Evolutionary conservation across 1,140 invertebrate genomes (phyloP).

Genomic region (Caenorhabditis tropicalis): DNA sequence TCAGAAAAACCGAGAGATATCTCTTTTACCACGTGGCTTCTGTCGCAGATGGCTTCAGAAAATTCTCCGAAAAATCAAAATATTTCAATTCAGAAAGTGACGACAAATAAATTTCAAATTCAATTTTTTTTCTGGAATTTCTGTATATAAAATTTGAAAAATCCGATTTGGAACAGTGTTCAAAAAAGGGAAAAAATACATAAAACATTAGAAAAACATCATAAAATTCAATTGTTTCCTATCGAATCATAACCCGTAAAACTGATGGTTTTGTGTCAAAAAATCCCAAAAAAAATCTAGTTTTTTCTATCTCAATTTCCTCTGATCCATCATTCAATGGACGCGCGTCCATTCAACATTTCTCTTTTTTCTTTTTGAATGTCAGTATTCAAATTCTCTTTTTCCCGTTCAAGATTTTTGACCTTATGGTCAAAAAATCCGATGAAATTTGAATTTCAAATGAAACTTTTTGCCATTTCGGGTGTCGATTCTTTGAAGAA

Average conservation of each 20-base stretch:
- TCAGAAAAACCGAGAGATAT: neutral
- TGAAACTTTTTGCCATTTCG: neutral
- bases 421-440: slow-evolving; percentile 22
- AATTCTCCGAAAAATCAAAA: neutral
- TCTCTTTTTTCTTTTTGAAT: neutral
- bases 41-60: neutral
- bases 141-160: neutral
- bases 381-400: neutral
- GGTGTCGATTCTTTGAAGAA: neutral
- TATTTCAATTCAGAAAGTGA: neutral
- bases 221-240: neutral
- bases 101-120: neutral
- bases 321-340: neutral
- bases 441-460: slow-evolving; percentile 43
- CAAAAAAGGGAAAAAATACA: neutral
- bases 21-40: neutral
- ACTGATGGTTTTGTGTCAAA: slow-evolving; percentile 6
- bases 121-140: neutral
- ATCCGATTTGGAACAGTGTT: neutral
- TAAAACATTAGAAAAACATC: neutral
- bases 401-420: slow-evolving; percentile 32
- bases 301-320: neutral
- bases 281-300: neutral
- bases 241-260: neutral
- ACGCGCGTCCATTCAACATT: neutral